A percentile compares a stretch with the other conserved stretches of the same genome.
Conservation (phyloP, 30 jellyfish, hydroid and myxozoan genomes). For the Phacellophora camtschatica region DNA sequence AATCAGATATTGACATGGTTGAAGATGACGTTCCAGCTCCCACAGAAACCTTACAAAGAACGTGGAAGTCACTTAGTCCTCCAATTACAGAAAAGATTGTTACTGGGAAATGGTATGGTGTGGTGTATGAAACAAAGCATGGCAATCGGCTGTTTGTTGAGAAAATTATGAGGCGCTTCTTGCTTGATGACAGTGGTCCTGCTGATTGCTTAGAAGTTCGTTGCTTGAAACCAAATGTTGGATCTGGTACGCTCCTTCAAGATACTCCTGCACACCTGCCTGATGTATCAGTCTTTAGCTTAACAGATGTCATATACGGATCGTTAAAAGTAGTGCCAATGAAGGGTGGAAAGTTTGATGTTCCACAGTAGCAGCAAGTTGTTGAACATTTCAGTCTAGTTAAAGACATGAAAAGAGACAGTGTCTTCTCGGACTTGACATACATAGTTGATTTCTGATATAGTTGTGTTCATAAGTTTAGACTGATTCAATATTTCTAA, state of each 20-base stretch:
- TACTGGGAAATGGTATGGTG: neutral
- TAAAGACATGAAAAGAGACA: neutral
- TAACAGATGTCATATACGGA: neutral
- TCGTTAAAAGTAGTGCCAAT: neutral
- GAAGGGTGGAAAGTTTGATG: neutral
- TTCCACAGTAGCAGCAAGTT: neutral
- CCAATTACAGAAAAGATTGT: neutral
- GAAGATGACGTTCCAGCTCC: neutral
- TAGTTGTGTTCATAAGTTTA: no score
- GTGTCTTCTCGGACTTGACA: no score
- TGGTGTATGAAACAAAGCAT: neutral
- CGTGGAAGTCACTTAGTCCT: neutral
- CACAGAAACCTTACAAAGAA: neutral
- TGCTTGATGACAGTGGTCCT: neutral
- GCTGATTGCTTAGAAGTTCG: neutral
- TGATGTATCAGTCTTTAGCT: neutral
- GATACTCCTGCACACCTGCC: neutral
- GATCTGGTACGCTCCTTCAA: neutral
- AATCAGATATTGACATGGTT: neutral
- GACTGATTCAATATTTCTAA: no score
- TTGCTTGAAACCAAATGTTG: neutral
- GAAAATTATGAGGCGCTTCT: neutral
- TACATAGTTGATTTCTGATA: no score
- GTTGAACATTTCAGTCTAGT: neutral
- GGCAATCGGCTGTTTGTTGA: neutral